Base-by-base conservation (phyloP, 2,888 invertebrate genomes). In the Agapetus fuscipes region DNA sequence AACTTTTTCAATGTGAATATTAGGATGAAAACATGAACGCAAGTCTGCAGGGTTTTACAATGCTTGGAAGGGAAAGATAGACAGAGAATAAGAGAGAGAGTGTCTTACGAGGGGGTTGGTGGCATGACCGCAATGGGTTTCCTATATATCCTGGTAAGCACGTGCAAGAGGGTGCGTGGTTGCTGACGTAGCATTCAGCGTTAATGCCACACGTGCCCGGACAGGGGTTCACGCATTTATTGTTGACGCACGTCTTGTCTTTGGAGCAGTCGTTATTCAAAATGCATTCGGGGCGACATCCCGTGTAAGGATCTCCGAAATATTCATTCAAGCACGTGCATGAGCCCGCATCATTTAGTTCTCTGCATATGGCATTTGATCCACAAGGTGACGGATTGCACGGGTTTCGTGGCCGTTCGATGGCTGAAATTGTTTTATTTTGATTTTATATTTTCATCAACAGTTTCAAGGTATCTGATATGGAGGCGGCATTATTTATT, bases 311-410 rank as follows among this genome's bases (percentile, higher is more conserved):
- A 62, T 86, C 83, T 34, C 86, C 86, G 50, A 75, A 74, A 61
- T 82, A 85, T 51, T 79, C 79, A 44, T 77, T 73, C 52, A 80
- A 59, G 60, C 87, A 87, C 51, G 75, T 66, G 61, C 87, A 87
- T 49, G 84, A 79, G 53, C 83, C 84, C 50, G 79, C 82, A 55
- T 80, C 80, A 56, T 80, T 78, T 52, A 72, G 69, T 64, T 82
- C 81, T 54, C 76, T 76, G 62, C 88, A 88, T 47, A 81, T 62
- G 34, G 87, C 80, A 62, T 86, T 87, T 40, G 81, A 67, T 49
- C 86, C 87, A 59, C 86, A 87, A 35, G 85, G 85, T 49, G 80
- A 78, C 50, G 83, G 82, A 60, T 77, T 76, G 61, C 86, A 86
- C 49, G 85, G 83, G 56, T 80, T 76, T 57, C 64, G 72, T 54